A percentile compares a stretch with the other conserved stretches of the same genome.
phyloP scores from a whole-genome alignment of 1,140 invertebrate genomes.

The Forficula auricularia region DNA sequence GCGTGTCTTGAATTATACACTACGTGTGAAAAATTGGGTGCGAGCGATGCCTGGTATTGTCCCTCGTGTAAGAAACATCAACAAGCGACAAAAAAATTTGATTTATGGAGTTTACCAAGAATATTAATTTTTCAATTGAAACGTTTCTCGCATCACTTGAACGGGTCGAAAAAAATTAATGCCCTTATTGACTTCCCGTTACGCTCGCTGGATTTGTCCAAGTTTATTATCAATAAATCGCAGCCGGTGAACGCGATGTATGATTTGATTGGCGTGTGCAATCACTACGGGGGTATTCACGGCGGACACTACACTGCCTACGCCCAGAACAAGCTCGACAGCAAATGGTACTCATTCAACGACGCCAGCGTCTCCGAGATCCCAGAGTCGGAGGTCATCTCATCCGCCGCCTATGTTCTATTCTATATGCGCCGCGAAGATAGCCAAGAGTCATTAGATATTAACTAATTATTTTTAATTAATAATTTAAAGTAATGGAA shows the following conservation, averaged over 20 bases:
- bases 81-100: conserved; percentile 29
- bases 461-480: not conserved
- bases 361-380: conserved; percentile 29
- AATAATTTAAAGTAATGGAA: too few species aligned
- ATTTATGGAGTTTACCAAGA: conserved; percentile 27
- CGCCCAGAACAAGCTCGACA: conserved; percentile 29
- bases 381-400: conserved; percentile 18
- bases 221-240: conserved; percentile 20
- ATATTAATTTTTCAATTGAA: conserved; percentile 32
- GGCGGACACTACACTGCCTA: conserved; percentile 39
- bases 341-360: conserved; percentile 41
- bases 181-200: conserved; percentile 33
- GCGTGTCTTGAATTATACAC: conserved; percentile 15
- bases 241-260: conserved; percentile 24
- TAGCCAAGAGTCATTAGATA: not conserved
- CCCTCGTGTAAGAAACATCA: conserved; percentile 25
- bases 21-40: conserved; percentile 14
- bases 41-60: conserved; percentile 16
- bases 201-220: conserved; percentile 28
- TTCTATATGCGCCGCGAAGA: conserved; percentile 6
- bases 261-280: conserved; percentile 36
- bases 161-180: conserved; percentile 33
- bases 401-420: conserved; percentile 3
- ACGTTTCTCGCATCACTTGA: conserved; percentile 28
- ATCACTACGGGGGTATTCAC: conserved; percentile 33